A percentile compares a stretch with the other conserved stretches of the same genome.
Evolutionary conservation across 2,888 invertebrate species (phyloP).

Genomic region (Eristalis tenax): DNA sequence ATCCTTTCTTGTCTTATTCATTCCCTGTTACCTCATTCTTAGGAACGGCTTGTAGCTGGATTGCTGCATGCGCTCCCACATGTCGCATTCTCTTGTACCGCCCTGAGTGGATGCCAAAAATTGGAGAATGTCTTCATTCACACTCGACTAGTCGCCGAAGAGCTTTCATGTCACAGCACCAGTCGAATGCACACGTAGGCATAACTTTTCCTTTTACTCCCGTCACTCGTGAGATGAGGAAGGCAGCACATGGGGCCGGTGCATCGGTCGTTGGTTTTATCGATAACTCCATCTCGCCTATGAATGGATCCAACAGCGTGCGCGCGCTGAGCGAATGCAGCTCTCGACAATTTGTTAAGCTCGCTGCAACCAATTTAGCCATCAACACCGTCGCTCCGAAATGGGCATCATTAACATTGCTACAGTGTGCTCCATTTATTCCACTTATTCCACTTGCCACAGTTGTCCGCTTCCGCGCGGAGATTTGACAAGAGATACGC

Average conservation of each 20-base stretch:
- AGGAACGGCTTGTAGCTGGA: too few relatives aligned
- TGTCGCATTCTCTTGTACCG: too few relatives aligned
- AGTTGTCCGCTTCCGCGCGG: conserved; percentile 10
- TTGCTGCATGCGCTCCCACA: too few relatives aligned
- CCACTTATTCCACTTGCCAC: conserved; percentile 7
- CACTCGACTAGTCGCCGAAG: not conserved
- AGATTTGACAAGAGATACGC: conserved; percentile 24
- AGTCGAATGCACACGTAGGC: not conserved
- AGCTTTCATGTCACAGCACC: not conserved
- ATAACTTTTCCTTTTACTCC: conserved; percentile 29
- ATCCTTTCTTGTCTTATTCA: too few relatives aligned
- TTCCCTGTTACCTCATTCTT: too few relatives aligned
- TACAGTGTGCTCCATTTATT: conserved; percentile 1
- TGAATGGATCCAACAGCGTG: conserved; percentile 1
- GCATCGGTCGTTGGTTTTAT: not conserved
- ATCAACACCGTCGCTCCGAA: conserved; percentile 34
- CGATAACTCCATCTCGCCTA: conserved; percentile 7
- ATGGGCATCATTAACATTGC: conserved; percentile 33
- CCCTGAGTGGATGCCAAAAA: too few relatives aligned
- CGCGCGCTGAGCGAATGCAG: not conserved
- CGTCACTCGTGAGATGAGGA: not conserved
- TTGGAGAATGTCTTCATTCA: not conserved
- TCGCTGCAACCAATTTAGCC: conserved; percentile 31
- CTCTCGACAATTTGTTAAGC: conserved; percentile 24
- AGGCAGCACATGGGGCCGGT: not conserved